Evolutionary conservation across 2,888 invertebrate genomes (phyloP).

Genomic region (Orthonychiurus folsomi): DNA sequence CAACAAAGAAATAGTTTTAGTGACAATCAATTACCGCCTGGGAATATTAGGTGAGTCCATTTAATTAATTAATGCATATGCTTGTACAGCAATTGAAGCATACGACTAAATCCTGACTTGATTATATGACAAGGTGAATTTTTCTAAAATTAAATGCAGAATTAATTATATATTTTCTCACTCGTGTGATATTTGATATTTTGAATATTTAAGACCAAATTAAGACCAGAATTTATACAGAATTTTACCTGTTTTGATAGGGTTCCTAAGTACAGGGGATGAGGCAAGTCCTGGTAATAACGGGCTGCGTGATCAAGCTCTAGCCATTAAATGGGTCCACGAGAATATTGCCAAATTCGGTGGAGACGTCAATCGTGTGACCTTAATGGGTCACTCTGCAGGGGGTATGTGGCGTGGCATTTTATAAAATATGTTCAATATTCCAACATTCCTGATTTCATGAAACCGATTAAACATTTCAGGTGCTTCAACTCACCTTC

Average conservation of each 20-base stretch:
- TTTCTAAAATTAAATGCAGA: too few species aligned
- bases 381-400: slow-evolving; percentile 27
- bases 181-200: too few species aligned
- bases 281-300: background rate
- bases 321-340: slow-evolving; percentile 7
- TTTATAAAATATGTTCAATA: too few species aligned
- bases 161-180: too few species aligned
- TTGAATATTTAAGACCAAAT: too few species aligned
- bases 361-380: slow-evolving; percentile 22
- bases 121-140: too few species aligned
- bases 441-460: too few species aligned
- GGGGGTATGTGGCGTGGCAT: slow-evolving; percentile 17
- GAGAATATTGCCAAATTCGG: slow-evolving; percentile 17
- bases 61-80: background rate
- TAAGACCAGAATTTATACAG: too few species aligned
- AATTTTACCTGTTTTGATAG: too few species aligned
- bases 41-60: background rate
- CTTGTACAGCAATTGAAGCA: too few species aligned
- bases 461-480: too few species aligned
- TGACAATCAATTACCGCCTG: slow-evolving; percentile 25
- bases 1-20: slow-evolving; percentile 19
- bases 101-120: too few species aligned
- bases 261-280: background rate
- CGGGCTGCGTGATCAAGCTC: background rate
- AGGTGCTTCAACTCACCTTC: slow-evolving; percentile 24